A percentile compares a stretch with the other conserved stretches of the same genome.
Conservation (phyloP, 2,888 invertebrate genomes). For the Labia minor region DNA sequence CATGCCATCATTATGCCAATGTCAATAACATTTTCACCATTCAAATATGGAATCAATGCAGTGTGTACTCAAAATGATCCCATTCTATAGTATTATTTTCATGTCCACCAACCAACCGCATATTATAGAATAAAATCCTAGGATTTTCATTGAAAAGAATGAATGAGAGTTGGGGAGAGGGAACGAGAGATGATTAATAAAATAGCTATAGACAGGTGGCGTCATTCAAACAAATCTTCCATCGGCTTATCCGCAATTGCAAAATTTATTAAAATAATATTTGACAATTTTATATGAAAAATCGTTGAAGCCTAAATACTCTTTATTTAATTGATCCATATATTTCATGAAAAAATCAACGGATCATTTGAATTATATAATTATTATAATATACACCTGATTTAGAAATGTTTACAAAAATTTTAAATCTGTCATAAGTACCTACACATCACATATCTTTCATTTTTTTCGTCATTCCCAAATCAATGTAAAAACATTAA, state of each 20-base stretch:
- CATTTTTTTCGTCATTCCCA: too few species aligned
- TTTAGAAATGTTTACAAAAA: too few species aligned
- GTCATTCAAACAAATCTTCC: not conserved
- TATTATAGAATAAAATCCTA: not conserved
- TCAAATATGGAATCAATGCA: not conserved
- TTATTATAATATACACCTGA: too few species aligned
- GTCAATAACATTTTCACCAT: conserved; percentile 13
- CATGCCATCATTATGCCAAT: not conserved
- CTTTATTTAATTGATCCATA: too few species aligned
- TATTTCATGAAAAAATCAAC: too few species aligned
- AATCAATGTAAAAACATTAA: too few species aligned
- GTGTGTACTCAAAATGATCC: not conserved
- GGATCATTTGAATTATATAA: too few species aligned
- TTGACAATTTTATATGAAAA: conserved; percentile 1
- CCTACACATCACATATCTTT: too few species aligned
- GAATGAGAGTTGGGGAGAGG: not conserved
- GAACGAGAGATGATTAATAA: not conserved
- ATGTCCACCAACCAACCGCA: not conserved
- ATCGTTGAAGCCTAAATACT: not conserved
- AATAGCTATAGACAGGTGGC: conserved; percentile 1
- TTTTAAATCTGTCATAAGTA: too few species aligned
- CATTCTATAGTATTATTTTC: not conserved
- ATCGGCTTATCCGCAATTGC: not conserved
- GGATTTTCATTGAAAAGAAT: not conserved
- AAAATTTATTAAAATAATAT: conserved; percentile 7